phyloP scores from a whole-genome alignment of 1,140 invertebrate species.

The Cotesia vestalis region DNA sequence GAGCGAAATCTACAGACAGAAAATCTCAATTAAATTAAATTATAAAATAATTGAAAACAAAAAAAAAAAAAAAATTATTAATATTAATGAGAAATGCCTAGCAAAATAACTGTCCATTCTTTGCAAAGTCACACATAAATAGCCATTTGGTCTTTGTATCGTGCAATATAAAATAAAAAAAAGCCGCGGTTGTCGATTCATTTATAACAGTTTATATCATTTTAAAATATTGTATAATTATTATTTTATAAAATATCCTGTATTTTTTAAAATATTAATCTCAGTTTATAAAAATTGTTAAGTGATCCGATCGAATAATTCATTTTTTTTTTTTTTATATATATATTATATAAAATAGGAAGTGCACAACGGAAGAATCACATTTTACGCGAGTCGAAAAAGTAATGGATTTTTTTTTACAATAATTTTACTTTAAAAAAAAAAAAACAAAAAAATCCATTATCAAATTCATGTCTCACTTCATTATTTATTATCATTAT shows the following conservation, averaged over 20 bases:
- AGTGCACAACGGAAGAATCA: slow-evolving; percentile 37
- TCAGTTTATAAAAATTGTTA: slow-evolving; percentile 10
- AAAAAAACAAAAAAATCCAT: not conserved
- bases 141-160: slow-evolving; percentile 39
- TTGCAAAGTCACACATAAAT: slow-evolving; percentile 32
- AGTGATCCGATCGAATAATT: slow-evolving; percentile 11
- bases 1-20: slow-evolving; percentile 32
- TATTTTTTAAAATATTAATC: not conserved
- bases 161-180: slow-evolving; percentile 27
- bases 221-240: not conserved
- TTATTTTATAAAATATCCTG: not conserved
- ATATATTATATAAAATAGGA: slow-evolving; percentile 17
- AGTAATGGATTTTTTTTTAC: not conserved
- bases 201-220: not conserved
- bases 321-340: not conserved
- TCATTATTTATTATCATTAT: slow-evolving; percentile 4
- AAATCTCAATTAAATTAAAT: slow-evolving; percentile 1
- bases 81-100: slow-evolving; percentile 53
- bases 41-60: no score
- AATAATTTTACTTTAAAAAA: not conserved
- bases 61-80: slow-evolving; percentile 7
- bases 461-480: slow-evolving; percentile 11
- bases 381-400: slow-evolving; percentile 12
- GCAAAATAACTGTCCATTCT: slow-evolving; percentile 56
- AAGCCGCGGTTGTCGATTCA: no score